Conservation (phyloP, 2,797 vertebrate genomes). For the Gobio occitaniae region DNA sequence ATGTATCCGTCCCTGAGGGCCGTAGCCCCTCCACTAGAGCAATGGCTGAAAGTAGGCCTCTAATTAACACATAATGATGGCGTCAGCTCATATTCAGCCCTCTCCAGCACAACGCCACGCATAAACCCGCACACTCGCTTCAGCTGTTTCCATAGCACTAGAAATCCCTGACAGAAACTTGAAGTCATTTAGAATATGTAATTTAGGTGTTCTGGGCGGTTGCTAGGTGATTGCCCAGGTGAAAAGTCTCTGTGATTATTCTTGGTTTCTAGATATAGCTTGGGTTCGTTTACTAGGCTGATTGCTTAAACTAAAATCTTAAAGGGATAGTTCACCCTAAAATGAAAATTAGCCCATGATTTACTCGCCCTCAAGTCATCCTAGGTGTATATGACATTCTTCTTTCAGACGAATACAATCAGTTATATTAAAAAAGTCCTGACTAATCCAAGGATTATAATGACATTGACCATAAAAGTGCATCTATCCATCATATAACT, state of each 20-base stretch:
- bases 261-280: background rate
- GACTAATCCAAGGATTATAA: no score
- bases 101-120: background rate
- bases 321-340: no score
- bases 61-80: conserved; percentile 60
- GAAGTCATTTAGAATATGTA: background rate
- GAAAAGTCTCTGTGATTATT: no score
- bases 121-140: background rate
- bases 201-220: no score
- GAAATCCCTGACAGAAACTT: background rate
- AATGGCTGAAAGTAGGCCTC: conserved; percentile 56
- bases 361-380: no score
- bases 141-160: conserved; percentile 5
- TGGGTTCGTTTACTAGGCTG: background rate
- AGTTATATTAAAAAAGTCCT: no score
- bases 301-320: background rate
- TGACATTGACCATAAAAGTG: no score
- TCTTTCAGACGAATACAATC: no score
- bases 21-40: conserved; percentile 9
- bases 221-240: no score
- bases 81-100: conserved; percentile 52
- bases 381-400: no score
- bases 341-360: no score
- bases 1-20: background rate
- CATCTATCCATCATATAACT: no score